These are phyloP conservation scores for Rhopalosiphum maidis DNA, from an alignment of 1,140 invertebrate genomes.

Conservation along the genomic window DNA sequence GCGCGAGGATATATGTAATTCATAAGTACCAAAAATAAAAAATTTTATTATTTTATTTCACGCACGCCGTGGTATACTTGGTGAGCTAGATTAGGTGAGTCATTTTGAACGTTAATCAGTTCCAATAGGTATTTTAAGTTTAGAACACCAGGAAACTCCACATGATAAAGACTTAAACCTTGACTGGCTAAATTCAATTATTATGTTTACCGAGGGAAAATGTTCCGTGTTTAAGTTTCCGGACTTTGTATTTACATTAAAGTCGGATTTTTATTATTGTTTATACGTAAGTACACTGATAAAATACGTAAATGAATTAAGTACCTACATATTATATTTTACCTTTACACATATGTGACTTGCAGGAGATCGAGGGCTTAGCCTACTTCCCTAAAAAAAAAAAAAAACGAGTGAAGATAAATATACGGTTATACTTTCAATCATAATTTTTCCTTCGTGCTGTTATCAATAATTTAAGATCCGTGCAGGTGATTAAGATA, in stretches of 20 bases:
- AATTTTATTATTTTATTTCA: not conserved
- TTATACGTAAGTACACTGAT: not conserved
- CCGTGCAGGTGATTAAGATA: no score
- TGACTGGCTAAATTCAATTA: not conserved
- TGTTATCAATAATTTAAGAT: no score
- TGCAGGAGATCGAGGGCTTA: no score
- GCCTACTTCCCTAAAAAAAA: no score
- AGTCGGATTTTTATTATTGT: not conserved
- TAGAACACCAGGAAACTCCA: not conserved
- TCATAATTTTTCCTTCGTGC: no score
- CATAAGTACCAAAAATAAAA: not conserved
- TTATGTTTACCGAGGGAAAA: not conserved
- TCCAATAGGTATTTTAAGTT: not conserved
- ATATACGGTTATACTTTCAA: no score
- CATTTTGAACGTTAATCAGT: not conserved
- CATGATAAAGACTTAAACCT: not conserved
- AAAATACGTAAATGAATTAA: not conserved
- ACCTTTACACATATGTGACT: no score
- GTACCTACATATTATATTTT: no score
- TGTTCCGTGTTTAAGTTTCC: constrained; percentile 14
- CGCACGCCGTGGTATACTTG: not conserved
- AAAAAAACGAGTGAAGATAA: not conserved
- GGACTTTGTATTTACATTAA: not conserved
- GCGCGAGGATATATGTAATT: not conserved
- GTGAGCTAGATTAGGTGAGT: not conserved